Evolutionary conservation across 2,113 vertebrate genomes (phyloP).

Genomic region (Dasyprocta punctata): DNA sequence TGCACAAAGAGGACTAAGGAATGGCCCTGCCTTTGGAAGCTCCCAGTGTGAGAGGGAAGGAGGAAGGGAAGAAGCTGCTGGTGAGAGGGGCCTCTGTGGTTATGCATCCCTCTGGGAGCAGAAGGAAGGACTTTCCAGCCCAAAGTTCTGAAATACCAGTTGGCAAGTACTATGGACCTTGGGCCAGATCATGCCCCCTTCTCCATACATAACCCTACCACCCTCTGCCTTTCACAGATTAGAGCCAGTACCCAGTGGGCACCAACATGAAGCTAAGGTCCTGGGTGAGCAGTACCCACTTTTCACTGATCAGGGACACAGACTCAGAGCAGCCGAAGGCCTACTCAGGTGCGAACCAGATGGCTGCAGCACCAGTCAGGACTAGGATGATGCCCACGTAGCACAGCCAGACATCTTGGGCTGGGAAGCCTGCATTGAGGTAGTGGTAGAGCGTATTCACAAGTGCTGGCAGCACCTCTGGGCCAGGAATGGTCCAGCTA

Average conservation of each 20-base stretch:
- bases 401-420: background rate
- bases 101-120: background rate
- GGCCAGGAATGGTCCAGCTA: background rate
- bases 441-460: background rate
- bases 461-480: background rate
- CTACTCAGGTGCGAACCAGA: background rate
- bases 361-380: background rate
- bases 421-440: background rate
- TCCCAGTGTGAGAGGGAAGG: background rate
- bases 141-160: background rate
- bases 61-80: background rate
- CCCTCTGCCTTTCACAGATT: background rate
- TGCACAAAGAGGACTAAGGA: background rate
- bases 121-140: background rate
- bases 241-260: background rate
- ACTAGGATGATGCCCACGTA: background rate
- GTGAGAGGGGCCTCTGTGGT: background rate
- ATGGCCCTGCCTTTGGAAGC: background rate
- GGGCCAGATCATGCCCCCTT: background rate
- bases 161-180: background rate
- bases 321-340: background rate
- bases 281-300: background rate
- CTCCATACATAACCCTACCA: background rate
- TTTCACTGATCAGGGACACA: background rate
- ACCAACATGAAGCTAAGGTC: background rate